Percentiles rank a stretch among this genome's conserved stretches.
Evolutionary conservation across 2,113 vertebrate species (phyloP).

Genomic region (Mungos mungo): DNA sequence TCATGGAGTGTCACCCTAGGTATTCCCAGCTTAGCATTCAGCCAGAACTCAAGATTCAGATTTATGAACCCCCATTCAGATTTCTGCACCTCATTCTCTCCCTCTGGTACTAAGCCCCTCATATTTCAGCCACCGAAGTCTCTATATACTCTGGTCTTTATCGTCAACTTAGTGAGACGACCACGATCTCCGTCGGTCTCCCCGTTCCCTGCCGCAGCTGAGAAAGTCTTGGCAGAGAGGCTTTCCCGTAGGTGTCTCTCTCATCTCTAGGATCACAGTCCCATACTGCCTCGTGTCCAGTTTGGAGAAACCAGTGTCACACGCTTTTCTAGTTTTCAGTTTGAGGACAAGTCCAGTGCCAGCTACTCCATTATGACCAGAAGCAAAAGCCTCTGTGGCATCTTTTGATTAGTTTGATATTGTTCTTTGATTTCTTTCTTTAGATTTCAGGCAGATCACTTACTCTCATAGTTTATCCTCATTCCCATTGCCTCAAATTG

Average conservation of each 20-base stretch:
- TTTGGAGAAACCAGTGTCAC: neutral
- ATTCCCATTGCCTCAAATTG: neutral
- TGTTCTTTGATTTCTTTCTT: slow-evolving; percentile 13
- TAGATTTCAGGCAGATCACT: neutral
- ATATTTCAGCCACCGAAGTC: neutral
- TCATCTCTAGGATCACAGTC: neutral
- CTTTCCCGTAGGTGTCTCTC: neutral
- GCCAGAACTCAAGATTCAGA: neutral
- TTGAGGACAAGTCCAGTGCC: neutral
- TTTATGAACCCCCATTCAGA: neutral
- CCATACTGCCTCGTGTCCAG: neutral
- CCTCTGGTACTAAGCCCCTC: neutral
- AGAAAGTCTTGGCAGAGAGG: neutral
- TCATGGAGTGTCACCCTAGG: neutral
- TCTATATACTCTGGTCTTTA: neutral
- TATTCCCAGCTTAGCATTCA: neutral
- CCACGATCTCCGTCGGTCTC: neutral
- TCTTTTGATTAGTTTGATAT: neutral
- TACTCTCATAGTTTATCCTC: neutral
- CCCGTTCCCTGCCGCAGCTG: neutral
- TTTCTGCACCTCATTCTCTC: neutral
- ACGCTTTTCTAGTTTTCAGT: neutral
- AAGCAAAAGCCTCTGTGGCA: neutral
- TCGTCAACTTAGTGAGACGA: neutral
- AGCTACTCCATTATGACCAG: neutral